Conservation (phyloP, 2,888 invertebrate species). For the Anagyrus pseudococci region DNA sequence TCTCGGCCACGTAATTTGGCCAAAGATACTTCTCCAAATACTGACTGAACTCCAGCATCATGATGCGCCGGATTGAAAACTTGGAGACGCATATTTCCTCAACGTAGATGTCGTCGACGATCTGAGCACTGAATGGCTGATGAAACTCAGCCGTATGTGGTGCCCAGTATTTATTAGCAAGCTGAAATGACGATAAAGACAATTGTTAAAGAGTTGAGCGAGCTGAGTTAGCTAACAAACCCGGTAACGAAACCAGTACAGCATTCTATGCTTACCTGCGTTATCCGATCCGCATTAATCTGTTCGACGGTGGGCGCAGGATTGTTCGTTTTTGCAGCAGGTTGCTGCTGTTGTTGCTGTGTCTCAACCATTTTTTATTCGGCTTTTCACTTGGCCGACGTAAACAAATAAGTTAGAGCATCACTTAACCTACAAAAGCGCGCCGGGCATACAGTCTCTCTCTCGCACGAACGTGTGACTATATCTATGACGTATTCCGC, state of each 20-base stretch:
- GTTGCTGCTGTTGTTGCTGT: slow-evolving; percentile 46
- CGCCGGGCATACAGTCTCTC: no score
- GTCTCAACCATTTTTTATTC: slow-evolving; percentile 46
- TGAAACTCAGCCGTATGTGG: slow-evolving; percentile 79
- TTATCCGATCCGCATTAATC: slow-evolving; percentile 88
- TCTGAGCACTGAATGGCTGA: slow-evolving; percentile 75
- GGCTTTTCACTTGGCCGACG: background rate
- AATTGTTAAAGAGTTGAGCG: background rate
- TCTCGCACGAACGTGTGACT: no score
- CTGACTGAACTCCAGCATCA: slow-evolving; percentile 97
- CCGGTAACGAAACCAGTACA: background rate
- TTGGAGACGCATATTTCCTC: slow-evolving; percentile 86
- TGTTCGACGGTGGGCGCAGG: slow-evolving; percentile 85
- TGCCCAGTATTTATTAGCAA: slow-evolving; percentile 93
- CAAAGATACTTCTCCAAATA: slow-evolving; percentile 96
- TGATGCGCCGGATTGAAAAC: slow-evolving; percentile 86
- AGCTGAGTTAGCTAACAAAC: background rate
- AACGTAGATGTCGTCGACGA: slow-evolving; percentile 88
- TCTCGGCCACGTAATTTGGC: slow-evolving; percentile 87
- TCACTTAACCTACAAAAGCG: no score
- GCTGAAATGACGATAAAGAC: slow-evolving; percentile 69
- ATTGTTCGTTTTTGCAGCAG: slow-evolving; percentile 58
- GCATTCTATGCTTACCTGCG: slow-evolving; percentile 71
- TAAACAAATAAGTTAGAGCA: no score
- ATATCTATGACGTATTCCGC: no score